Evolutionary conservation across 1,140 invertebrate species (phyloP).

Genomic region (Episyrphus balteatus): DNA sequence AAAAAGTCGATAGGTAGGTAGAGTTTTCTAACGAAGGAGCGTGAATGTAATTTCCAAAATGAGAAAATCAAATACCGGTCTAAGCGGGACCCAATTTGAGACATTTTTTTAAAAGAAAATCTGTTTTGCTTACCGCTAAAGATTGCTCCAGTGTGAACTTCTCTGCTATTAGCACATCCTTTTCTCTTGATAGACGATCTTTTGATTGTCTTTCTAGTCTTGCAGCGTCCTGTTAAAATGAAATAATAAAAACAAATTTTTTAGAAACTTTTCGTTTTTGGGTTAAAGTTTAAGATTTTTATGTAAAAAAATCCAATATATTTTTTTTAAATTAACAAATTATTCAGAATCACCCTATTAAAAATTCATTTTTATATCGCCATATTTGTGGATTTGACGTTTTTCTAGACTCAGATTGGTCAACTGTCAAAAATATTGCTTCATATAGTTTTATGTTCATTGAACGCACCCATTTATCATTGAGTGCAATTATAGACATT

Average conservation of each 20-base stretch:
- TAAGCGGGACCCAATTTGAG: background rate
- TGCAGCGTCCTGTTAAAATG: conserved; percentile 57
- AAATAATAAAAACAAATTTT: background rate
- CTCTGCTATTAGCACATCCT: conserved; percentile 69
- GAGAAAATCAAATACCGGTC: background rate
- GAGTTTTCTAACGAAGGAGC: background rate
- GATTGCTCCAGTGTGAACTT: conserved; percentile 79
- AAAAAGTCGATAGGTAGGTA: background rate
- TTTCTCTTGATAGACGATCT: conserved; percentile 71
- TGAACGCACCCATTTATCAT: too few species aligned
- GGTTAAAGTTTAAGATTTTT: background rate
- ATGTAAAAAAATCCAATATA: background rate
- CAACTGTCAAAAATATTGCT: too few species aligned
- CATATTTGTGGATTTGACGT: too few species aligned
- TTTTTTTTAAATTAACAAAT: background rate
- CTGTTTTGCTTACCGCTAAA: conserved; percentile 57
- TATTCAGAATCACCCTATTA: too few species aligned
- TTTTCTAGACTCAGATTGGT: too few species aligned
- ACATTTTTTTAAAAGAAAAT: background rate
- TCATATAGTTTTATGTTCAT: too few species aligned
- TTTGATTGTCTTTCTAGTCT: conserved; percentile 64
- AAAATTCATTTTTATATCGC: too few species aligned
- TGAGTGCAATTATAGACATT: too few species aligned
- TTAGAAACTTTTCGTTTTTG: background rate
- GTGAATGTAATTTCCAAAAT: background rate